Evolutionary conservation across 1,140 invertebrate species (phyloP).

Genomic region (Lepidurus couesii): DNA sequence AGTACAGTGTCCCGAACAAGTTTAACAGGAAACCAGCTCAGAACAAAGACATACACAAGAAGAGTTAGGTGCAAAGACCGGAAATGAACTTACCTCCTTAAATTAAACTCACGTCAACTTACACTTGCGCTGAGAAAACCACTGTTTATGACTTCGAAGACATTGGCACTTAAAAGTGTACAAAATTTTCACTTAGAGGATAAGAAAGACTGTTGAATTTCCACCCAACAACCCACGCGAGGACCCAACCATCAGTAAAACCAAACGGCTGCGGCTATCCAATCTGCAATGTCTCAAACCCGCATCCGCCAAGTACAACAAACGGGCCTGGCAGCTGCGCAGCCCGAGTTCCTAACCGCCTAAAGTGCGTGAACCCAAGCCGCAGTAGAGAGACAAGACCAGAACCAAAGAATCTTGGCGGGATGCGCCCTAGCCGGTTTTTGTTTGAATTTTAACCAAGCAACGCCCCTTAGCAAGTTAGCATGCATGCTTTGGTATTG

Average conservation of each 20-base stretch:
- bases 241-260: constrained; percentile 5
- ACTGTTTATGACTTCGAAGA: background rate
- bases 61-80: background rate
- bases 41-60: background rate
- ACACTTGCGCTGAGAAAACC: background rate
- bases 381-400: background rate
- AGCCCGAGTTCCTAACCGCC: background rate
- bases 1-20: background rate
- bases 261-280: background rate
- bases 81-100: background rate
- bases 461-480: background rate
- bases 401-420: background rate
- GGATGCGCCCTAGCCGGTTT: background rate
- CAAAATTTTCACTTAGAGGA: background rate
- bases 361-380: background rate
- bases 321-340: too few relatives aligned
- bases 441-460: constrained; percentile 23
- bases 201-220: background rate
- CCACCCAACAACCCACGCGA: constrained; percentile 20
- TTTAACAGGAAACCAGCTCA: background rate
- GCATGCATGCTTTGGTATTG: background rate
- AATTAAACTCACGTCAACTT: background rate
- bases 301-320: background rate
- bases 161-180: background rate
- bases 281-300: background rate